Evolutionary conservation across 2,113 vertebrate species (phyloP), one percentile per base, ranked within the genome.

Genomic region (Oncorhynchus mykiss): DNA sequence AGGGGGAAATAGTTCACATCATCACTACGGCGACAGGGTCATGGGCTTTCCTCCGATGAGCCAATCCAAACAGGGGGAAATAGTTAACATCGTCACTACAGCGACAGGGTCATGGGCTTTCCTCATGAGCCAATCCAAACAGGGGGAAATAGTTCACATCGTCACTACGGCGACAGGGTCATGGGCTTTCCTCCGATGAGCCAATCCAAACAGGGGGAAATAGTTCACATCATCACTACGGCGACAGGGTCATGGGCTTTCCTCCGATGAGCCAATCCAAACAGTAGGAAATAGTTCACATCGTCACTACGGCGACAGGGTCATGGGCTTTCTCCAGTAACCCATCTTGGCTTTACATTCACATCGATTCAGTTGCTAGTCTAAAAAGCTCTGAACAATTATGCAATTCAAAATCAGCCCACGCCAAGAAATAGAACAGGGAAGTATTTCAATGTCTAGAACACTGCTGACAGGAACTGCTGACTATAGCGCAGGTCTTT

Each of bases 301-400:
- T 73, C 66, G 18, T 54, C 16, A 73, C 77, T 70, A 74, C 76
- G 73, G 79, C 54, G 48, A 78, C 78, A 70, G 79, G 66, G 13
- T 76, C 84, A 78, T 67, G 75, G 80, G 82, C 87, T 74, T 86
- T 82, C 85, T 81, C 75, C 74, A 31, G 73, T 86, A 18, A 73
- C 72, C 24, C 16, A 60, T 84, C 64, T 51, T 77, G 81, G 80
- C 71, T 78, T 86, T 76, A 79, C 80, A 70, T 75, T 69, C 51
- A 59, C 9, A 72, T 77, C 60, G 77, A 76, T 49, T 77, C 66
- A 73, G 77, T 76, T 80, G 60, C 71, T 57, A 34, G 31, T 20
- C 75, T n/a, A 22, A 14, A 73, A 45, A n/a, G 34, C 3, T 48
- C 18, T 18, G 14, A 34, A 3, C 18, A 67, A 27, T 67, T 14